Percentiles rank a stretch among this genome's conserved stretches.
Conservation (phyloP, 2,888 invertebrate genomes). For the Acronicta psi region DNA sequence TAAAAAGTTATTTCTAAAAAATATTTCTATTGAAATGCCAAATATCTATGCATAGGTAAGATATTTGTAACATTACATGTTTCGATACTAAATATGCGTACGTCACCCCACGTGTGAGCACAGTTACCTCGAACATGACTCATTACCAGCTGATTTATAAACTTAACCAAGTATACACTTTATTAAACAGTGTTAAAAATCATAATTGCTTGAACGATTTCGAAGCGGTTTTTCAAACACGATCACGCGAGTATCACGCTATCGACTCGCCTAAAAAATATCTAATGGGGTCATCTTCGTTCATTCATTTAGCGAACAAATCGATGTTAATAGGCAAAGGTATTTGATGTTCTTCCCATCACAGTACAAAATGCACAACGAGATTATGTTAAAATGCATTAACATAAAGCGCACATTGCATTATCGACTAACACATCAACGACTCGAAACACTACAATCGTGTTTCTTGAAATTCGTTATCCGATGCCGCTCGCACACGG, state of each 20-base stretch:
- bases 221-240: constrained; percentile 30
- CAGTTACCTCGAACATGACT: constrained; percentile 9
- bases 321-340: constrained; percentile 23
- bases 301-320: constrained; percentile 44
- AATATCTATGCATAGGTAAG: neutral
- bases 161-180: constrained; percentile 12
- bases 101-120: constrained; percentile 27
- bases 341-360: constrained; percentile 24
- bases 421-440: constrained; percentile 21
- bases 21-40: constrained; percentile 1
- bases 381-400: constrained; percentile 45
- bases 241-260: constrained; percentile 53
- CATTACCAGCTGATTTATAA: constrained; percentile 39
- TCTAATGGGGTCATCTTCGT: constrained; percentile 43
- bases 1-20: too few relatives aligned
- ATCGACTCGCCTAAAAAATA: constrained; percentile 39
- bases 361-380: constrained; percentile 28
- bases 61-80: neutral
- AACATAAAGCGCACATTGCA: constrained; percentile 44
- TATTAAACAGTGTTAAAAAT: constrained; percentile 25
- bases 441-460: constrained; percentile 7
- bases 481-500: constrained; percentile 25
- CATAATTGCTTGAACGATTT: constrained; percentile 30
- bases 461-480: constrained; percentile 23
- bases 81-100: constrained; percentile 7